Evolutionary conservation across 2,797 vertebrate genomes (phyloP), one percentile per base, ranked within the genome.

Genomic region (Cichlasoma orientale): DNA sequence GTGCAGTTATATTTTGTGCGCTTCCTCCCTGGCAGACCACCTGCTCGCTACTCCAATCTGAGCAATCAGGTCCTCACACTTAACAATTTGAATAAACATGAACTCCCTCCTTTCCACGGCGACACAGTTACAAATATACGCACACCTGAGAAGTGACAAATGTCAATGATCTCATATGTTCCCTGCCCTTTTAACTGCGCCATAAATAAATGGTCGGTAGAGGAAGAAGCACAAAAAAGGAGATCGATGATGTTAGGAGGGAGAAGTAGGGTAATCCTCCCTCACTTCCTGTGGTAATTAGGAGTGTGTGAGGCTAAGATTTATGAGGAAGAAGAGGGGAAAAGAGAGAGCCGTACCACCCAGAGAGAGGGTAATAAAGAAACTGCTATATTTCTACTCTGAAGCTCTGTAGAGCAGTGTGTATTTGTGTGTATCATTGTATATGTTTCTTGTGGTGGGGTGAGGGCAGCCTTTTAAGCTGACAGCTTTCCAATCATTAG

Each of bases 231-330:
- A 71, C 73, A 71, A 86, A 80, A 83, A 74, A 83, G 56, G 74
- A 90, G 82, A 92, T 82, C 70, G 80, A 90, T 80, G 86, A 84
- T 86, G 90, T 92, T 89, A 88, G 70, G 78, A 5, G 59, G 63
- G 73, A 87, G 84, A 84, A 56, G 80, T 73, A 66, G 72, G 77
- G 77, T 92, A 94, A 95, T 94, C 88, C 90, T 90, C 38, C 23
- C 80, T 80, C 86, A 85, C 88, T 90, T 94, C 79, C 74, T n/a
- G 58, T 79, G 86, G 81, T 94, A 93, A 93, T 91, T 94, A 92
- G 85, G 81, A 92, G 84, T 84, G 83, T 91, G 86, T 75, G 72
- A 74, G 79, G 78, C 75, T 57, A 82, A 83, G 81, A 92, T 90
- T 85, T 88, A 88, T 77, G 83, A 88, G 72, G 87, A 86, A 82